A percentile compares a stretch with the other conserved stretches of the same genome.
These are phyloP conservation scores for Brachystomella parvula DNA, from an alignment of 1,140 invertebrate genomes.

Conservation along the genomic window DNA sequence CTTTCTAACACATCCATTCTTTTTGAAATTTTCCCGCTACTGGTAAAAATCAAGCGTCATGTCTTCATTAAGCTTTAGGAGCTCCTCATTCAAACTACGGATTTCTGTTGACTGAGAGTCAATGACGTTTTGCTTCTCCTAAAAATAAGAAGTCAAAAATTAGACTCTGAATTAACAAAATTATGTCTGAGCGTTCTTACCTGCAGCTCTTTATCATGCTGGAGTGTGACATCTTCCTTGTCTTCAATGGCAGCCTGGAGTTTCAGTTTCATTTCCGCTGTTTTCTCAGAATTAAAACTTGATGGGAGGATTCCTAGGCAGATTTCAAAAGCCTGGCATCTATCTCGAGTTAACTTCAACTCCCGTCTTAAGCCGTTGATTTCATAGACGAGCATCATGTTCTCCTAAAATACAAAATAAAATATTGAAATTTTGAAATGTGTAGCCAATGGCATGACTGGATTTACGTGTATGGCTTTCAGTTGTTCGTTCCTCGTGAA, in stretches of 20 bases:
- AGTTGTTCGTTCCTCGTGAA: constrained; percentile 47
- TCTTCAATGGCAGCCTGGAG: constrained; percentile 25
- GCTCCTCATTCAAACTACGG: constrained; percentile 17
- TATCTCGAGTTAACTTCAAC: constrained; percentile 54
- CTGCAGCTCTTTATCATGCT: constrained; percentile 24
- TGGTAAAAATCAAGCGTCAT: too few species aligned
- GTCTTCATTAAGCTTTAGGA: constrained; percentile 26
- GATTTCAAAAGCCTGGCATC: constrained; percentile 60
- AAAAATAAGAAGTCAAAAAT: too few species aligned
- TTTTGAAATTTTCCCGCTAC: too few species aligned
- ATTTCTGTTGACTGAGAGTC: constrained; percentile 25
- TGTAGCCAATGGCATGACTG: not conserved
- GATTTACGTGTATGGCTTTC: constrained; percentile 48
- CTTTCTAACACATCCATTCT: too few species aligned
- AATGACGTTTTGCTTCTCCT: constrained; percentile 27
- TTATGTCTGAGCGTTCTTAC: not conserved
- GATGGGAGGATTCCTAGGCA: constrained; percentile 52
- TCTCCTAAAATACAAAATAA: constrained; percentile 53
- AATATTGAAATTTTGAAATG: not conserved
- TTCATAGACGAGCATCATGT: constrained; percentile 63
- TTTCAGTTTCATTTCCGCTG: constrained; percentile 31
- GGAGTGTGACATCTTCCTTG: constrained; percentile 30
- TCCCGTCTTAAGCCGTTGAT: constrained; percentile 62
- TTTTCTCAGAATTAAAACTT: constrained; percentile 9
- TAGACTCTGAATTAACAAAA: constrained; percentile 2